Conservation (phyloP, 1,140 invertebrate genomes). For the Papilio aristodemus region DNA sequence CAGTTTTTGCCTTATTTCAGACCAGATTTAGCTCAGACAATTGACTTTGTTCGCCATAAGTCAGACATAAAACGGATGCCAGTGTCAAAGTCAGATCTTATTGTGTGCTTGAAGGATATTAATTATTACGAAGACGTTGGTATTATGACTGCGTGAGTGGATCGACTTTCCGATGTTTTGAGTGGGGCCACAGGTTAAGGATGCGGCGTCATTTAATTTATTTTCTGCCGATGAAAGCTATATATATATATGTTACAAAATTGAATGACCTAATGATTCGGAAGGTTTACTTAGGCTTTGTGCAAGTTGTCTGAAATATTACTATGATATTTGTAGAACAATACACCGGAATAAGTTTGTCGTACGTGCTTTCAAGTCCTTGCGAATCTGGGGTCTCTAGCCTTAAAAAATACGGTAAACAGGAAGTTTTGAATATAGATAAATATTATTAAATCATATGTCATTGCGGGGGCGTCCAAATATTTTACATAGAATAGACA, state of each 20-base stretch:
- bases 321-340: too few relatives aligned
- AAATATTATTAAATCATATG: not conserved
- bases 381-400: too few relatives aligned
- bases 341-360: too few relatives aligned
- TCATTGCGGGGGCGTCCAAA: not conserved
- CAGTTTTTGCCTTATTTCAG: conserved; percentile 47
- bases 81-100: conserved; percentile 53
- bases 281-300: too few relatives aligned
- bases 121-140: conserved; percentile 56
- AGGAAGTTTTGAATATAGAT: not conserved
- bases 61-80: conserved; percentile 72
- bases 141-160: conserved; percentile 40
- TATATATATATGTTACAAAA: too few relatives aligned
- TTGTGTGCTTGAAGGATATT: conserved; percentile 54
- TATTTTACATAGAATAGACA: not conserved
- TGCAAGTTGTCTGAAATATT: too few relatives aligned
- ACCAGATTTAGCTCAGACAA: conserved; percentile 68
- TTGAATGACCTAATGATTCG: too few relatives aligned
- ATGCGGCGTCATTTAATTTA: not conserved
- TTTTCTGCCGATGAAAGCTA: not conserved
- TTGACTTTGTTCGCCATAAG: conserved; percentile 67
- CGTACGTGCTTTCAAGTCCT: too few relatives aligned
- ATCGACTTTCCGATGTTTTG: conserved; percentile 34
- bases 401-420: too few relatives aligned
- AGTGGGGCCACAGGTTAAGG: conserved; percentile 14